Conservation (phyloP, 2,888 invertebrate species). For the Pseudococcus viburni region DNA sequence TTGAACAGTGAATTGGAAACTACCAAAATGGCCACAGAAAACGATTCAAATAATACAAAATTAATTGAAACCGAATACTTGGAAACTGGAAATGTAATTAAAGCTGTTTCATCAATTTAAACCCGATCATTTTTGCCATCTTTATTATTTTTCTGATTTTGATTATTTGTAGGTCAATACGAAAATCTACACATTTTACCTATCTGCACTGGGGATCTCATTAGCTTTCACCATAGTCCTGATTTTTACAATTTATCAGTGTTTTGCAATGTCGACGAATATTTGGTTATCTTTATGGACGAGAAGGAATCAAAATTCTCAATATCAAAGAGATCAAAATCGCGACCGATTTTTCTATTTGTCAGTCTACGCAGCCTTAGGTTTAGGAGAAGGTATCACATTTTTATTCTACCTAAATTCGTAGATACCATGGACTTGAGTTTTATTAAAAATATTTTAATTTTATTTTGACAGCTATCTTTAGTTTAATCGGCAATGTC, state of each 20-base stretch:
- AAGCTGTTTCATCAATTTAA: neutral
- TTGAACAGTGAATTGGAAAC: neutral
- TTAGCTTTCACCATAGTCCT: conserved; percentile 81
- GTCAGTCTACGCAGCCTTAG: conserved; percentile 91
- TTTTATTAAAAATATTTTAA: neutral
- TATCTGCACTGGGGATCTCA: conserved; percentile 86
- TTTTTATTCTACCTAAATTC: neutral
- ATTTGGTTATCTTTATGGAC: conserved; percentile 89
- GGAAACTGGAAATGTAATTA: conserved; percentile 87
- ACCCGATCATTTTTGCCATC: neutral
- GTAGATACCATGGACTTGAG: neutral
- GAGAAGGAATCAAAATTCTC: conserved; percentile 75
- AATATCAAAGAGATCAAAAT: conserved; percentile 70
- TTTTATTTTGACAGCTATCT: neutral
- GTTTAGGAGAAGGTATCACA: conserved; percentile 84
- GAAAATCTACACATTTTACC: conserved; percentile 89
- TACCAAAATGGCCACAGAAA: neutral
- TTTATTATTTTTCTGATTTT: neutral
- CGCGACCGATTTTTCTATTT: conserved; percentile 83
- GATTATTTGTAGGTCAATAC: conserved; percentile 80
- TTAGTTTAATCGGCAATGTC: neutral
- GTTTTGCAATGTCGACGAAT: conserved; percentile 89
- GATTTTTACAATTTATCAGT: conserved; percentile 86
- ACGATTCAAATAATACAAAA: conserved; percentile 72
- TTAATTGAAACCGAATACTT: conserved; percentile 92